These are phyloP conservation scores for Neoascia interrupta DNA, from an alignment of 2,888 invertebrate species.

Conservation along the genomic window DNA sequence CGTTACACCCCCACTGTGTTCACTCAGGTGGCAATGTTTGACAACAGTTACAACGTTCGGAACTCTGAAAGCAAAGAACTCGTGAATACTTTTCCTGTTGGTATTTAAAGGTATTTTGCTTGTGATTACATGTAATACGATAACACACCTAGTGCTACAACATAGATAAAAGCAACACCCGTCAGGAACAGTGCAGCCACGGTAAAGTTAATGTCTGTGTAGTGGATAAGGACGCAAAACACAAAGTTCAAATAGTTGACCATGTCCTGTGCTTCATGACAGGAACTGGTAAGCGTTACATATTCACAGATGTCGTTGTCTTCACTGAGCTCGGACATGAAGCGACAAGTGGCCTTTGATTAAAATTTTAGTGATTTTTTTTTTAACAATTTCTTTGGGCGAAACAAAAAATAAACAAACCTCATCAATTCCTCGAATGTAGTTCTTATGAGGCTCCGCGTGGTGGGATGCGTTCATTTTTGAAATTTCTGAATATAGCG, in stretches of 20 bases:
- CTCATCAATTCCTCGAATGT: slow-evolving; percentile 47
- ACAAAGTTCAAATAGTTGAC: slow-evolving; percentile 23
- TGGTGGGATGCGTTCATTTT: slow-evolving; percentile 44
- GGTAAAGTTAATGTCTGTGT: slow-evolving; percentile 6
- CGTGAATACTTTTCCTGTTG: too few species aligned
- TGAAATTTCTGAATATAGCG: too few species aligned
- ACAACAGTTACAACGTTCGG: slow-evolving; percentile 35
- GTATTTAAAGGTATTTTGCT: neutral
- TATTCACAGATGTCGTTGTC: slow-evolving; percentile 33
- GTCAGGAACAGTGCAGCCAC: slow-evolving; percentile 6
- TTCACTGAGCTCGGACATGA: slow-evolving; percentile 7
- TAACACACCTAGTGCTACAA: slow-evolving; percentile 2
- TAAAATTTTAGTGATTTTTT: neutral
- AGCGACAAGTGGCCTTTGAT: slow-evolving; percentile 25
- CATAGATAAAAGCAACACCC: neutral
- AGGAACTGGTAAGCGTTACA: slow-evolving; percentile 8
- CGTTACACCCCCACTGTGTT: slow-evolving; percentile 41
- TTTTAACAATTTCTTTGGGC: too few species aligned
- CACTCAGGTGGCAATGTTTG: slow-evolving; percentile 10
- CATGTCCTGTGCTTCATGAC: slow-evolving; percentile 25
- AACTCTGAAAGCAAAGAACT: neutral
- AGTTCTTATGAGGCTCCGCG: slow-evolving; percentile 47
- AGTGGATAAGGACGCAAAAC: slow-evolving; percentile 20
- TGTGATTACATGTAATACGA: slow-evolving; percentile 21
- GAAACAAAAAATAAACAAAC: too few species aligned